Base-by-base conservation (phyloP, 2,888 invertebrate genomes). In the Tolmerus cingulatus region DNA sequence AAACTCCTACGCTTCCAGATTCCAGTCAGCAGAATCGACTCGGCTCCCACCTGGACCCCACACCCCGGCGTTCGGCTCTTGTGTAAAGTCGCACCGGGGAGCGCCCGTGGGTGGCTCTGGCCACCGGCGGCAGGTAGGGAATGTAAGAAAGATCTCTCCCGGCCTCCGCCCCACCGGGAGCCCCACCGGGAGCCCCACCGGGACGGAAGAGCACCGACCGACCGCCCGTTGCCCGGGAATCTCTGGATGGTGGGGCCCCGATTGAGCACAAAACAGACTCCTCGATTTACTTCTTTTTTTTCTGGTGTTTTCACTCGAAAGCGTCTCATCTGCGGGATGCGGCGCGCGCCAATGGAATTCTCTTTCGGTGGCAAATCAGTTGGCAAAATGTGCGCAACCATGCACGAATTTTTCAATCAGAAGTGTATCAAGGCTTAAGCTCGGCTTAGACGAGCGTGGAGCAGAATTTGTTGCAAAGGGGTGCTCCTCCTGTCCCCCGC, bases 11-110 rank as follows among this genome's bases (percentile, higher is more conserved):
- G 43, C 85, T 85, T 74, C 66, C 85, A 85, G 74, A 85, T 74
- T 85, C 85, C 85, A 85, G 85, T 85, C 85, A 74, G 74, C 74
- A 74, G 43, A 74, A 85, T 85, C 85, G 85, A 85, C 43, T 74
- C 14, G 34, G 85, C 46, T 74, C 66, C 85, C 82, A 82, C 82
- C 82, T 82, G 82, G 55, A 40, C 27, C 40, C 74, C 82, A 40
- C 40, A 37, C 40, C 19, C 66, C 57, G n/a, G 7, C 14, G 27
- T 51, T 57, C 66, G 34, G 5, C 23, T 30, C 66, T 76, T 76
- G n/a, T 76, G 76, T 37, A 37, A 82, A 82, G 82, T 82, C 57
- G 37, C 57, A 81, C 57, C 8, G 51, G 9, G 34, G 51, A n/a
- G 34, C 66, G 34, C n/a, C 76, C 5, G 40, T 82, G 82, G 66